Evolutionary conservation across 1,140 invertebrate species (phyloP).

Genomic region (Atta colombica): DNA sequence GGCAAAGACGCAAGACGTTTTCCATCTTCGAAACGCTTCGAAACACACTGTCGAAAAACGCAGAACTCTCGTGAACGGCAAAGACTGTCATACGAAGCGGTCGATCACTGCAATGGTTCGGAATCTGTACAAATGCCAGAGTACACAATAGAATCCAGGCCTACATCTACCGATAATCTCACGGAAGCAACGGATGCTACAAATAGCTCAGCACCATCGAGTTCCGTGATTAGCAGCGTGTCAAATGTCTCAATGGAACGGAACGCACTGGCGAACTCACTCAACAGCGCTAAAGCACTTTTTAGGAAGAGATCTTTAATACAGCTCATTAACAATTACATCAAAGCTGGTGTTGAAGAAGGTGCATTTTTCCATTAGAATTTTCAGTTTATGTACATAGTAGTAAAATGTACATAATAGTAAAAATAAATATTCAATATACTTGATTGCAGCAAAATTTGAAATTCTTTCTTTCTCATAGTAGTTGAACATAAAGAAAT

Average conservation of each 20-base stretch:
- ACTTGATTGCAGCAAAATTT: too few relatives aligned
- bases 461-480: background rate
- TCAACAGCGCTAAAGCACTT: constrained; percentile 58
- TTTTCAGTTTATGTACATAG: background rate
- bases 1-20: background rate
- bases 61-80: constrained; percentile 24
- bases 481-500: background rate
- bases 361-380: constrained; percentile 46
- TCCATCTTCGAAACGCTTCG: background rate
- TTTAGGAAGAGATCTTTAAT: constrained; percentile 69
- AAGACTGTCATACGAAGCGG: constrained; percentile 19
- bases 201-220: constrained; percentile 40
- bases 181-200: constrained; percentile 46
- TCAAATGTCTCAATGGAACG: constrained; percentile 59
- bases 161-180: constrained; percentile 62
- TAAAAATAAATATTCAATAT: constrained; percentile 4
- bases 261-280: constrained; percentile 29
- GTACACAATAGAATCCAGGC: constrained; percentile 49
- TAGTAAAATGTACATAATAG: background rate
- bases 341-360: constrained; percentile 75
- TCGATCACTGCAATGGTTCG: background rate
- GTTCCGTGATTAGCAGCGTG: constrained; percentile 60
- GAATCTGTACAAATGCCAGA: constrained; percentile 37
- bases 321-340: constrained; percentile 74
- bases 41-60: background rate